Conservation (phyloP, 64 coral and sea anemone genomes). For the Astreopora myriophthalma region DNA sequence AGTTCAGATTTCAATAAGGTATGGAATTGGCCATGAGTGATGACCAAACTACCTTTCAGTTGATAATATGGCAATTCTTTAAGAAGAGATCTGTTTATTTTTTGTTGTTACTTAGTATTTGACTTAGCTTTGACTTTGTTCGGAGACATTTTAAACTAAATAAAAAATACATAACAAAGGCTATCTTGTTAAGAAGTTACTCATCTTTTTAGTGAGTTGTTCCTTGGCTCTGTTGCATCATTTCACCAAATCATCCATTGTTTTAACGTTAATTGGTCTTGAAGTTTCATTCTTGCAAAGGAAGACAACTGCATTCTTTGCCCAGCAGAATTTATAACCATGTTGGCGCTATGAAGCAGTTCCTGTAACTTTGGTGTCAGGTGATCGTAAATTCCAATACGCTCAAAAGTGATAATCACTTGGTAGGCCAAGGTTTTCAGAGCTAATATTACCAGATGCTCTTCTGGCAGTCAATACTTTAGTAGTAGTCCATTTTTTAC, state of each 20-base stretch:
- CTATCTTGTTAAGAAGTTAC: background rate
- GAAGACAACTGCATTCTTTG: conserved; percentile 4
- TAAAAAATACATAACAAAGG: background rate
- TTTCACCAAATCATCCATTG: conserved; percentile 25
- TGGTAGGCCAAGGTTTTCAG: no score
- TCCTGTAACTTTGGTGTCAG: conserved; percentile 22
- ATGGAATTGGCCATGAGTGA: conserved; percentile 23
- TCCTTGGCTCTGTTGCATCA: background rate
- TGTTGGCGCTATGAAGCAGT: conserved; percentile 26
- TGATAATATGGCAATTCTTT: conserved; percentile 44
- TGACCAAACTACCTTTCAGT: background rate
- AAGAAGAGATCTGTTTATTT: background rate
- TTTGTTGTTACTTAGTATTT: background rate
- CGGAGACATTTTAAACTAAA: background rate
- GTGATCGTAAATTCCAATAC: conserved; percentile 24
- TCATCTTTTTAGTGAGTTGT: background rate
- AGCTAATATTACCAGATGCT: no score
- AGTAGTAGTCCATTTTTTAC: no score
- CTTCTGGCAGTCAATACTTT: no score
- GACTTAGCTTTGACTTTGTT: background rate
- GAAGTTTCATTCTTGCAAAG: conserved; percentile 16
- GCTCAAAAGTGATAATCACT: no score
- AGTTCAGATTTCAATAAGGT: background rate
- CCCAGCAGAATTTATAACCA: conserved; percentile 22
- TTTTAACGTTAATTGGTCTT: background rate